Conservation (phyloP, 2,797 vertebrate species). For the Benthosema pterotum region DNA sequence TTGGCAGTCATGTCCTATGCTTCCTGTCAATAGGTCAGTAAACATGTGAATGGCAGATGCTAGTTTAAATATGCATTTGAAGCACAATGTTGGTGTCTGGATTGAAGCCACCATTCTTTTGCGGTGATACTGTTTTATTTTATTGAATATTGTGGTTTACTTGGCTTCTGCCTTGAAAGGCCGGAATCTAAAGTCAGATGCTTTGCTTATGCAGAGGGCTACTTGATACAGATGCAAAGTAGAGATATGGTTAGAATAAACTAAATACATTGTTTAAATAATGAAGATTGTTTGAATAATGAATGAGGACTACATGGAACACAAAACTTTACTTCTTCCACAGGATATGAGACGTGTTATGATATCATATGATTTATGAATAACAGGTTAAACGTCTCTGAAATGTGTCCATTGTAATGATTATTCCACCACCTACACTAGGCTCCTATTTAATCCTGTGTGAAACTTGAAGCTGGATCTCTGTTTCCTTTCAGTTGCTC, state of each 20-base stretch:
- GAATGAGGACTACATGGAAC: constrained; percentile 60
- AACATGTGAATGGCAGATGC: constrained; percentile 75
- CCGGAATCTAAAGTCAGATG: constrained; percentile 40
- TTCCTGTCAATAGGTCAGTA: constrained; percentile 61
- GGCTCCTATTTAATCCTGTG: constrained; percentile 27
- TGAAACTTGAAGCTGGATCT: constrained; percentile 34
- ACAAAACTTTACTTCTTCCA: constrained; percentile 50
- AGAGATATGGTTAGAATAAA: constrained; percentile 11
- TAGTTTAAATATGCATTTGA: constrained; percentile 57
- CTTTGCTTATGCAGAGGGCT: constrained; percentile 37
- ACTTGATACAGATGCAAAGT: constrained; percentile 28
- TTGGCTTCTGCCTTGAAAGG: constrained; percentile 41
- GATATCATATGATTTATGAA: constrained; percentile 34
- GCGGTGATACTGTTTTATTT: too few relatives aligned
- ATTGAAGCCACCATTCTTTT: constrained; percentile 30
- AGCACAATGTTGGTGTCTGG: constrained; percentile 41
- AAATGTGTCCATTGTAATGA: constrained; percentile 24
- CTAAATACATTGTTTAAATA: background rate
- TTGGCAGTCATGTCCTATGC: constrained; percentile 51
- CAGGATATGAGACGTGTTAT: constrained; percentile 46
- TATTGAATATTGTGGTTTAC: constrained; percentile 36
- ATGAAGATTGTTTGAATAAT: too few relatives aligned
- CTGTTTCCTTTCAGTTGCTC: constrained; percentile 21
- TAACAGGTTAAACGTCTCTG: constrained; percentile 33
- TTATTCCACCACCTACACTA: constrained; percentile 35